These are phyloP conservation scores for Hipposideros larvatus DNA, from an alignment of 2,797 vertebrate genomes.

Conservation along the genomic window DNA sequence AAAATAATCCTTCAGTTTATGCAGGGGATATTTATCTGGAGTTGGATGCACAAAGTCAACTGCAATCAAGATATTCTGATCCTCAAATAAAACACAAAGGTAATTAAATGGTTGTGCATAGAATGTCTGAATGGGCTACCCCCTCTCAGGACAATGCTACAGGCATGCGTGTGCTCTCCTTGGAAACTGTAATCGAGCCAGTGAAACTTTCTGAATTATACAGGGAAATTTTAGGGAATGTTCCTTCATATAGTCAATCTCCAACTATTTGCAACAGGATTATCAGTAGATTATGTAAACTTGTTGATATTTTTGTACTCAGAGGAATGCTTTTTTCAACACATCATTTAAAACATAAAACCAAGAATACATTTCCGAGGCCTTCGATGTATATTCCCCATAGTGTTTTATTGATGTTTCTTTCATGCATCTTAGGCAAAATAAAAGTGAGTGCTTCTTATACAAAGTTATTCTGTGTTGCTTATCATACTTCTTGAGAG, in stretches of 20 bases:
- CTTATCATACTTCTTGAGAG: not conserved
- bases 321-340: not conserved
- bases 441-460: slow-evolving; percentile 1
- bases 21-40: not conserved
- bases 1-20: slow-evolving; percentile 3
- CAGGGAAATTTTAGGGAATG: slow-evolving; percentile 1
- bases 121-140: not conserved
- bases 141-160: not conserved
- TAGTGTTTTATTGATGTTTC: slow-evolving; percentile 40
- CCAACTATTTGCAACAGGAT: not conserved
- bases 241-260: not conserved
- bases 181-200: not conserved
- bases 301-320: not conserved
- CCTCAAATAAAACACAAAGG: no score
- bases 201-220: not conserved
- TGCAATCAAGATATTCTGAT: not conserved
- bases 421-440: slow-evolving; percentile 1
- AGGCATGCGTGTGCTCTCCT: not conserved
- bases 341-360: slow-evolving; percentile 46
- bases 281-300: not conserved
- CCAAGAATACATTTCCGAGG: not conserved
- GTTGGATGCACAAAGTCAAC: not conserved
- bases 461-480: not conserved
- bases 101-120: not conserved
- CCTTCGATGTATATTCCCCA: not conserved